These are phyloP conservation scores for Caenorhabditis auriculariae DNA, from an alignment of 2,888 invertebrate genomes.

Conservation along the genomic window DNA sequence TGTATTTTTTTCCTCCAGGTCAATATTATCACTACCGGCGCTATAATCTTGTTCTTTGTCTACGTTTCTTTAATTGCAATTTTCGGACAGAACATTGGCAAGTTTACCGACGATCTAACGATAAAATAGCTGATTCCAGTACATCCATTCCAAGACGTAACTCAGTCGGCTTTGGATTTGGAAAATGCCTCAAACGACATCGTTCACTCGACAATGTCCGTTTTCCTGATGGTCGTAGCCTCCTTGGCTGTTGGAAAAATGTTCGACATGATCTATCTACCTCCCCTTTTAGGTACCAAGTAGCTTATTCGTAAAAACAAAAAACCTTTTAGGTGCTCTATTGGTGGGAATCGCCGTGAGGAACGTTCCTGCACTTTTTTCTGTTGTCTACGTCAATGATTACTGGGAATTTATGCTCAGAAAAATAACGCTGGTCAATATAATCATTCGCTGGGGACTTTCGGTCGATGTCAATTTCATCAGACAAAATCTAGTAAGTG, in stretches of 20 bases:
- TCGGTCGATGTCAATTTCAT: slow-evolving; percentile 27
- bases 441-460: slow-evolving; percentile 37
- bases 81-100: slow-evolving; percentile 22
- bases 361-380: slow-evolving; percentile 23
- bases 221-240: slow-evolving; percentile 19
- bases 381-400: slow-evolving; percentile 24
- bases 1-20: slow-evolving; percentile 13
- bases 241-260: slow-evolving; percentile 21
- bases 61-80: slow-evolving; percentile 26
- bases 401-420: slow-evolving; percentile 31
- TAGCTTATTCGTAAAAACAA: background rate
- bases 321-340: slow-evolving; percentile 22
- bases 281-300: slow-evolving; percentile 18
- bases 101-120: slow-evolving; percentile 2
- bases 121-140: slow-evolving; percentile 4
- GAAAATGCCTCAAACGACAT: slow-evolving; percentile 26
- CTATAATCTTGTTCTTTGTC: slow-evolving; percentile 15
- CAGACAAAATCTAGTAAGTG: slow-evolving; percentile 19
- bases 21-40: slow-evolving; percentile 13
- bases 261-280: slow-evolving; percentile 21
- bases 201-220: slow-evolving; percentile 27
- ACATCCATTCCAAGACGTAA: slow-evolving; percentile 21
- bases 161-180: slow-evolving; percentile 17
- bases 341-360: slow-evolving; percentile 29
- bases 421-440: slow-evolving; percentile 24